These are phyloP conservation scores for Trichoplusia ni DNA, from an alignment of 1,140 invertebrate genomes.

Conservation along the genomic window DNA sequence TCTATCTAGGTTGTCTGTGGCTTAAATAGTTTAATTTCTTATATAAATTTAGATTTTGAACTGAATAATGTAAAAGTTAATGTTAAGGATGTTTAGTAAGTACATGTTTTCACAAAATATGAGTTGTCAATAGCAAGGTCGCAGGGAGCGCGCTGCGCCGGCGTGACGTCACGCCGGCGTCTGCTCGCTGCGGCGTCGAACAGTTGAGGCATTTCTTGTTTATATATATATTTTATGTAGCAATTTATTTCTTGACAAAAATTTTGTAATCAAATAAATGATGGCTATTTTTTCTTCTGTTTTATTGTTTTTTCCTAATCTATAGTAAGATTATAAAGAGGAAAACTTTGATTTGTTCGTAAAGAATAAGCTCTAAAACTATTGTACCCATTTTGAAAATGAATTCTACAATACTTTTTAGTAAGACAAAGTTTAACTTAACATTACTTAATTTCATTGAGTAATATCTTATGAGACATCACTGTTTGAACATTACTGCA, in stretches of 20 bases:
- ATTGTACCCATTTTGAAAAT: too few relatives aligned
- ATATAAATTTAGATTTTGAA: conserved; percentile 38
- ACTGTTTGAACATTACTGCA: too few relatives aligned
- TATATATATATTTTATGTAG: conserved; percentile 76
- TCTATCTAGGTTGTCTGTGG: conserved; percentile 42
- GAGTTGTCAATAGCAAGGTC: conserved; percentile 5
- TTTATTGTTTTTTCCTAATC: too few relatives aligned
- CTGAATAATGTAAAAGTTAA: conserved; percentile 39
- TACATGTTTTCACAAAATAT: conserved; percentile 34
- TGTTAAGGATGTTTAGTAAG: conserved; percentile 34
- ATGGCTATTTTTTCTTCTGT: conserved; percentile 69
- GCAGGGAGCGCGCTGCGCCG: neutral
- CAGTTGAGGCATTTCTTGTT: conserved; percentile 68
- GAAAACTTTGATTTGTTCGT: too few relatives aligned
- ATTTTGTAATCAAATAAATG: conserved; percentile 80
- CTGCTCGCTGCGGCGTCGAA: conserved; percentile 36
- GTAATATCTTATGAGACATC: too few relatives aligned
- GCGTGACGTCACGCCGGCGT: conserved; percentile 2
- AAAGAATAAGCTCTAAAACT: too few relatives aligned
- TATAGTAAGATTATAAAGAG: too few relatives aligned
- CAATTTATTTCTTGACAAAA: conserved; percentile 77
- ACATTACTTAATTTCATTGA: too few relatives aligned
- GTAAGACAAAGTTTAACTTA: too few relatives aligned
- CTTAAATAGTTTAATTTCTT: conserved; percentile 43
- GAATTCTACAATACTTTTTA: too few relatives aligned